These are phyloP conservation scores for Drosophila oshimai DNA, from an alignment of 1,140 invertebrate genomes.

Conservation along the genomic window DNA sequence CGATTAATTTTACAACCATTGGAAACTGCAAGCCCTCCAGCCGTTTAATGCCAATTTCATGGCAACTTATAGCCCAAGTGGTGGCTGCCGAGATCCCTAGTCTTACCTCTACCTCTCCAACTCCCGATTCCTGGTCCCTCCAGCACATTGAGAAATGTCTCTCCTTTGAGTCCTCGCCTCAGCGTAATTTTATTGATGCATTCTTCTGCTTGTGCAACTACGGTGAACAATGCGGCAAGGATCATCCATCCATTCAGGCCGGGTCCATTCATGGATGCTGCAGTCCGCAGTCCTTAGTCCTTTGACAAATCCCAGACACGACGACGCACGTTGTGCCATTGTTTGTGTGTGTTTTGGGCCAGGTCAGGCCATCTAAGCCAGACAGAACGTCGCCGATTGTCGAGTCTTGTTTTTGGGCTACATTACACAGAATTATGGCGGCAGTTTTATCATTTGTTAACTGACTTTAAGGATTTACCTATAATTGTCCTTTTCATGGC, in stretches of 20 bases:
- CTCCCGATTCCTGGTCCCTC: not conserved
- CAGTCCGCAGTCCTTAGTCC: constrained; percentile 17
- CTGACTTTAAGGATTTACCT: constrained; percentile 73
- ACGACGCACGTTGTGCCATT: constrained; percentile 60
- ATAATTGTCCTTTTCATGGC: constrained; percentile 75
- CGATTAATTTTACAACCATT: constrained; percentile 47
- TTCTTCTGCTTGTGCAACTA: constrained; percentile 61
- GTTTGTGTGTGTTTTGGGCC: constrained; percentile 42
- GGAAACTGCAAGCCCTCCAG: constrained; percentile 37
- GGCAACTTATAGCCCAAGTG: constrained; percentile 49
- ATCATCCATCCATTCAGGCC: constrained; percentile 68
- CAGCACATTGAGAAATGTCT: constrained; percentile 37
- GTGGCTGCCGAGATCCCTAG: not conserved
- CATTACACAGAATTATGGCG: constrained; percentile 77
- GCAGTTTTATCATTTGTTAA: constrained; percentile 78
- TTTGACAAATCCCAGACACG: constrained; percentile 23
- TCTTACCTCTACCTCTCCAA: not conserved
- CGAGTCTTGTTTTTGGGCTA: constrained; percentile 61
- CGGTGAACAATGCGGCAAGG: constrained; percentile 40
- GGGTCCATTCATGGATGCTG: constrained; percentile 57
- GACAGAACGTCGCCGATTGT: constrained; percentile 60
- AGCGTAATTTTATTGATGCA: constrained; percentile 76
- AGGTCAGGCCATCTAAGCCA: constrained; percentile 26
- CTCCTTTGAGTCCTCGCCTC: constrained; percentile 36
- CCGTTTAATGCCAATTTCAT: constrained; percentile 58